Conservation (phyloP, 2,113 vertebrate species). For the Cyphomyrus discorhynchus region DNA sequence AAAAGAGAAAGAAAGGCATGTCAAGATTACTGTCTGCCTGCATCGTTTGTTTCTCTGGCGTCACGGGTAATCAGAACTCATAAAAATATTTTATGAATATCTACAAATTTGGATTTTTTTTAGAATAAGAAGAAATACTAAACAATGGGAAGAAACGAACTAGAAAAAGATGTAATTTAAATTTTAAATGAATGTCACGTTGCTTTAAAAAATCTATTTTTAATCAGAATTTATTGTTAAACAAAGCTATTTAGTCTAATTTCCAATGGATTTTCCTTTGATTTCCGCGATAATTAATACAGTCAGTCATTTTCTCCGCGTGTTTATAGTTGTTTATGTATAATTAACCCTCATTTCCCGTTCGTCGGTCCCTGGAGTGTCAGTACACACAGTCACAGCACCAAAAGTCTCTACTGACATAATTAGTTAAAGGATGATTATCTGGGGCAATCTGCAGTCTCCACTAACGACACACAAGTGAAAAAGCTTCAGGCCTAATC, state of each 20-base stretch:
- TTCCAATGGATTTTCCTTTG: slow-evolving; percentile 20
- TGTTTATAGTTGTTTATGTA: slow-evolving; percentile 47
- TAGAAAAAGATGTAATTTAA: background rate
- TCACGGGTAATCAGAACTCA: background rate
- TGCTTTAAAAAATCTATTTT: background rate
- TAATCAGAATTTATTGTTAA: background rate
- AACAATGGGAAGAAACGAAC: background rate
- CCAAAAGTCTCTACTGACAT: slow-evolving; percentile 41
- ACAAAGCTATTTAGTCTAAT: background rate
- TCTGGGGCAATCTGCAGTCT: slow-evolving; percentile 53
- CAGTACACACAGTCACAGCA: slow-evolving; percentile 31
- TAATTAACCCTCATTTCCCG: slow-evolving; percentile 52
- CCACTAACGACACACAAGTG: slow-evolving; percentile 1
- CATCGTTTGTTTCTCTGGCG: background rate
- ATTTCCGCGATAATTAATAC: slow-evolving; percentile 37
- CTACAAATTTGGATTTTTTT: background rate
- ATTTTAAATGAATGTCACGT: background rate
- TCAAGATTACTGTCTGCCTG: background rate
- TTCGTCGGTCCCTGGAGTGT: slow-evolving; percentile 40
- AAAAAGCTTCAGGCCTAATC: slow-evolving; percentile 57
- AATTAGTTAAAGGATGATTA: slow-evolving; percentile 61
- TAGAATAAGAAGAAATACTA: background rate
- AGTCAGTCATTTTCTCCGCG: slow-evolving; percentile 32
- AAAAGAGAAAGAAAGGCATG: slow-evolving; percentile 15
- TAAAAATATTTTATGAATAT: background rate